Evolutionary conservation across 30 jellyfish, hydroid and myxozoan genomes (phyloP), one percentile per base, ranked within the genome.

Genomic region (Turritopsis rubra): DNA sequence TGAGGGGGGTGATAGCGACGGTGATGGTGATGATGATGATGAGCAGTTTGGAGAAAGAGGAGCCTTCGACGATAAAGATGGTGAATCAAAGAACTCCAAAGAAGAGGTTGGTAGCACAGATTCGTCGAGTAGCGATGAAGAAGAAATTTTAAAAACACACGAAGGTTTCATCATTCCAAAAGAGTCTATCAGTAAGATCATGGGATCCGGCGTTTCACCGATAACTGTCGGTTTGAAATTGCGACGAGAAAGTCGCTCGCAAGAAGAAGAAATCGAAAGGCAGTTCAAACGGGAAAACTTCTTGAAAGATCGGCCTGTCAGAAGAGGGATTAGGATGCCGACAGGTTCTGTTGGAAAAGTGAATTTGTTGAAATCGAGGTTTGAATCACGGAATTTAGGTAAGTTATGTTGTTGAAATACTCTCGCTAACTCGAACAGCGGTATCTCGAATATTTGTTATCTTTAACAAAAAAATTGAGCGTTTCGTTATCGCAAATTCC

Each of bases 311-410:
- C 73, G 85, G 0, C 79, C 85, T 9, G 80, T 25, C 24, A 21
- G 80, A 72, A 65, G 88, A 18, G 88, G 85, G n/a, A 66, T 81
- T 8, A 60, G 68, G 65, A 81, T 81, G 85, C 88, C 88, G 16
- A 66, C 41, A 20, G 88, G 88, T 5, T 81, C 88, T 21, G 88
- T 85, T 23, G 88, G 88, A 25, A 81, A 81, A 18, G 88, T 81
- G 31, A 81, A 81, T 25, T 72, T 27, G 52, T 81, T 81, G 85
- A 19, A 27, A 25, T 54, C 85, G 66, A 81, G 66, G 71, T 81
- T 81, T 66, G 88, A 81, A 53, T 24, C 31, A 1, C 41, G 53
- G 80, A 79, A 52, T 65, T 21, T 18, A 30, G 29, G 86, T 79
- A 79, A 29, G 86, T 79, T 7, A n/a, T n/a, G n/a, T n/a, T n/a